Conservation (phyloP, 2,888 invertebrate species). For the Caenorhabditis sp. region DNA sequence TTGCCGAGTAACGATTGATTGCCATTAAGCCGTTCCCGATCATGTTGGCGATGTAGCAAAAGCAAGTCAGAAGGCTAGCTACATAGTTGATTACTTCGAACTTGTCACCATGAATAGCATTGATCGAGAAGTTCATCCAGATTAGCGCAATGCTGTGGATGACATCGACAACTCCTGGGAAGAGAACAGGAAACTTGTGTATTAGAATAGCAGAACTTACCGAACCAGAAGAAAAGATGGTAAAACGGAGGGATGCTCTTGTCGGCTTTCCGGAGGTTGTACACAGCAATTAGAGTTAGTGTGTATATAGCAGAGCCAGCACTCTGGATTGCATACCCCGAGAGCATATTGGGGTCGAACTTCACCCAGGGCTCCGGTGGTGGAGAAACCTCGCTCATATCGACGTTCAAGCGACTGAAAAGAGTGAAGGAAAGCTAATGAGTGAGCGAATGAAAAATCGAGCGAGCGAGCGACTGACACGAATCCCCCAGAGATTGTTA, state of each 20-base stretch:
- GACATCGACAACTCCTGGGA: conserved; percentile 6
- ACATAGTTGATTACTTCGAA: background rate
- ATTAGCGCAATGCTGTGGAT: conserved; percentile 19
- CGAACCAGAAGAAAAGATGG: conserved; percentile 13
- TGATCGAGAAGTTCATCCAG: conserved; percentile 17
- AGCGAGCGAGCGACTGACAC: too few species aligned
- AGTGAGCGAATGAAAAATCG: background rate
- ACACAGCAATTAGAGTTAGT: background rate
- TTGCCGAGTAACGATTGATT: conserved; percentile 29
- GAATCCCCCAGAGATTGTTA: background rate
- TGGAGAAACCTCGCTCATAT: background rate
- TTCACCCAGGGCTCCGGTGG: background rate
- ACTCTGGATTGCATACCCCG: background rate
- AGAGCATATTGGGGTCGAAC: background rate
- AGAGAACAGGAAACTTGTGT: background rate
- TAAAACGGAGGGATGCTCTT: conserved; percentile 23
- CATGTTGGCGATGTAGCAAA: conserved; percentile 22
- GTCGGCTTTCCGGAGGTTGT: background rate
- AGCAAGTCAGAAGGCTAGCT: conserved; percentile 23
- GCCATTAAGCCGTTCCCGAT: conserved; percentile 41
- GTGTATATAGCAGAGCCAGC: conserved; percentile 3
- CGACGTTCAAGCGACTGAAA: background rate
- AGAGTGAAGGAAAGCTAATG: background rate
- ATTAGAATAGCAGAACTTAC: background rate
- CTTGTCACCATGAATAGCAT: background rate